Base-by-base conservation (phyloP, 2,888 invertebrate genomes). In the Cheilosia urbana region DNA sequence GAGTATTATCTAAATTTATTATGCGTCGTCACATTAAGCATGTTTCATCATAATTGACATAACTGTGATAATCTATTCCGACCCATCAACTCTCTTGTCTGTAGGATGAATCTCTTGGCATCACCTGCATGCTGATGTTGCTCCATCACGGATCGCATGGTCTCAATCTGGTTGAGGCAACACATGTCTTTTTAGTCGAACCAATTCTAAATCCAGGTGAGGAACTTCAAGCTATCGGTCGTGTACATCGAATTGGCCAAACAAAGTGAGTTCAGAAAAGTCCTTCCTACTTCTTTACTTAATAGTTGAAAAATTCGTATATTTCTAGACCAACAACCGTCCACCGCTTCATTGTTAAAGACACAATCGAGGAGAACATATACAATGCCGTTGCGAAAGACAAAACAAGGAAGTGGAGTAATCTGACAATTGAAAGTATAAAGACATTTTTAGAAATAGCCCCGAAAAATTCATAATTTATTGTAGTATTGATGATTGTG, bases 171-270 rank as follows among this genome's bases (percentile, higher is more conserved):
- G 94, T 95, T 34, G 96, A 96, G 92, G 96, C 97, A 0, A 95
- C 95, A 0, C 96, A 96, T 91, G 95, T 96, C 0, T 93, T 97
- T 60, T 92, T 97, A 24, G 94, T 95, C 0, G 96, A 97, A 89
- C 96, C 96, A 0, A 93, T 96, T 49, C 92, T 96, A 19, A 96
- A 96, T 91, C 94, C 94, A 2, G 95, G 95, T 0, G 95, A 95
- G 89, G 96, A 96, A 89, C 91, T 94, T 15, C 96, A 97, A 92
- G 96, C 96, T 1, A 94, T 97, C 75, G 96, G 96, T 0, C 92
- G 97, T 78, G 94, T 97, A 15, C 96, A 96, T 92, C 93, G 97
- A 47, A 96, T 97, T 87, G 97, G 97, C 0, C 97, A 97, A 92
- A 95, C 94, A 1, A 95, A 93, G 95, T 95, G 88, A 89, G 88